A percentile compares a stretch with the other conserved stretches of the same genome.
phyloP scores from a whole-genome alignment of 2,888 invertebrate genomes.

The Tenodera sinensis region DNA sequence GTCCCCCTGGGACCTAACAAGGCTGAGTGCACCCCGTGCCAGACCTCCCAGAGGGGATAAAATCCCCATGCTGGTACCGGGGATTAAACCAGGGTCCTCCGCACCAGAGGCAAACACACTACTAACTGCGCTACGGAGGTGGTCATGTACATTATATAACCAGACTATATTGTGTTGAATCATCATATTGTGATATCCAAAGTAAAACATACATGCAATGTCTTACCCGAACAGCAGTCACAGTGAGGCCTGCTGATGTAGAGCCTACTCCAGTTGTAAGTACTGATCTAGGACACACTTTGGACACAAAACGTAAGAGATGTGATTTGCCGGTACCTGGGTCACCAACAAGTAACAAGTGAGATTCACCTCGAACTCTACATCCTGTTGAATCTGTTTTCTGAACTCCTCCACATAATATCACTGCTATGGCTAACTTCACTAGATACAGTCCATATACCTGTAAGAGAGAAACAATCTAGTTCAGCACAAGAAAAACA shows the following conservation, averaged over 20 bases:
- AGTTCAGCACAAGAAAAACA: neutral
- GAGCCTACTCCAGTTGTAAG: conserved; percentile 83
- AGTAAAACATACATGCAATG: too few relatives aligned
- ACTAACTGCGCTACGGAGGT: too few relatives aligned
- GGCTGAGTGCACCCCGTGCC: too few relatives aligned
- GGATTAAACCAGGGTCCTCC: too few relatives aligned
- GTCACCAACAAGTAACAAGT: conserved; percentile 83
- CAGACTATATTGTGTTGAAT: too few relatives aligned
- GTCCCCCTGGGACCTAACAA: too few relatives aligned
- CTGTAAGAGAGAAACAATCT: conserved; percentile 45
- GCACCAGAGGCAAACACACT: too few relatives aligned
- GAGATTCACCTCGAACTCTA: conserved; percentile 71
- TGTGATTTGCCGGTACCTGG: conserved; percentile 89
- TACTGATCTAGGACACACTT: conserved; percentile 69
- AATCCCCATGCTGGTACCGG: too few relatives aligned
- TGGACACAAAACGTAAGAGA: conserved; percentile 67
- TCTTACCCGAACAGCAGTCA: conserved; percentile 74
- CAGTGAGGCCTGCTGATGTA: conserved; percentile 84
- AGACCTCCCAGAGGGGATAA: too few relatives aligned
- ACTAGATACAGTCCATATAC: conserved; percentile 84
- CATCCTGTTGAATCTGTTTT: conserved; percentile 49
- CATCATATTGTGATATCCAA: too few relatives aligned
- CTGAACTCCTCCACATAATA: conserved; percentile 49
- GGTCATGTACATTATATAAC: too few relatives aligned
- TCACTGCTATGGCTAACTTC: conserved; percentile 78